Conservation (phyloP, 1,140 invertebrate genomes). For the Anthonomus grandis region DNA sequence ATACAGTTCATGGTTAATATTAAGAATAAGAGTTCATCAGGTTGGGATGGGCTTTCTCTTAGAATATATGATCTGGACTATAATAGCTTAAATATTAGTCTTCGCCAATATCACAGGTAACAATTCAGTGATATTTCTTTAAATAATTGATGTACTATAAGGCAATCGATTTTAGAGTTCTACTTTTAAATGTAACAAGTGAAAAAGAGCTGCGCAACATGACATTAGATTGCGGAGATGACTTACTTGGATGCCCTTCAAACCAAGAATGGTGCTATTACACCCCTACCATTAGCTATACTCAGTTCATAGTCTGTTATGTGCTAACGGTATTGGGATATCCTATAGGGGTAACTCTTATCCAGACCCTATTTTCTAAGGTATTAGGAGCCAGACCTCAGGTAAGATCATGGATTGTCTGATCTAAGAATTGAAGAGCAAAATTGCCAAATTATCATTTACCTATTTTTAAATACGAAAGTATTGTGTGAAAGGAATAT, state of each 20-base stretch:
- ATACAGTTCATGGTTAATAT: too few species aligned
- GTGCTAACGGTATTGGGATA: slow-evolving; percentile 75
- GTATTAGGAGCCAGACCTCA: slow-evolving; percentile 81
- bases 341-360: slow-evolving; percentile 78
- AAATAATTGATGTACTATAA: not conserved
- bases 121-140: too few species aligned
- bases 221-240: slow-evolving; percentile 42
- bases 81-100: slow-evolving; percentile 11
- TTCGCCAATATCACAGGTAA: slow-evolving; percentile 9
- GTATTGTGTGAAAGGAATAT: too few species aligned
- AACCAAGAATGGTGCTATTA: slow-evolving; percentile 74
- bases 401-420: too few species aligned
- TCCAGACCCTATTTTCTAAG: slow-evolving; percentile 86
- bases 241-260: slow-evolving; percentile 64
- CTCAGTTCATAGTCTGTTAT: slow-evolving; percentile 76
- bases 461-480: too few species aligned
- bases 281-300: slow-evolving; percentile 66
- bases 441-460: too few species aligned
- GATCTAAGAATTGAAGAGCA: too few species aligned
- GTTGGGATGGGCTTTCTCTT: too few species aligned
- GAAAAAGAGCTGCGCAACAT: slow-evolving; percentile 21
- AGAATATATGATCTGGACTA: too few species aligned
- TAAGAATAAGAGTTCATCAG: too few species aligned
- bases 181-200: slow-evolving; percentile 15
- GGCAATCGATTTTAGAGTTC: not conserved